Evolutionary conservation across 2,888 invertebrate species (phyloP).

Genomic region (Andrena flavipes): DNA sequence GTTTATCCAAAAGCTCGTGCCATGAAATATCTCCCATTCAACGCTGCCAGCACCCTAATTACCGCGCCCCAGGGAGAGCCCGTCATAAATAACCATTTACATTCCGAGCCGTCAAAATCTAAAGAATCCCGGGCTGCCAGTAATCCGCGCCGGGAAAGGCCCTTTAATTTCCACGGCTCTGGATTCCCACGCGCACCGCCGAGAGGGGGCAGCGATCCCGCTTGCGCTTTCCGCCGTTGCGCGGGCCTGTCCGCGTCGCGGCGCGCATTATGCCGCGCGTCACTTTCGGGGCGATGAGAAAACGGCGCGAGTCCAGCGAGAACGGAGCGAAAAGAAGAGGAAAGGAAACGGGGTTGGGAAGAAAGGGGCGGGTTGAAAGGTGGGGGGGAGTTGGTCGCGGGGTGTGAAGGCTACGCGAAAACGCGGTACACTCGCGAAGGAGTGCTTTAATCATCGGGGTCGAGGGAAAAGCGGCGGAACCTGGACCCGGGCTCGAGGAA

Average conservation of each 20-base stretch:
- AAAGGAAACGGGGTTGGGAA: not conserved
- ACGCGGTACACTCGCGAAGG: constrained; percentile 52
- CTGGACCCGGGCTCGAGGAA: constrained; percentile 41
- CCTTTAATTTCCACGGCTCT: constrained; percentile 34
- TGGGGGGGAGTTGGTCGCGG: constrained; percentile 20
- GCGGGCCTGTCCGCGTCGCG: constrained; percentile 20
- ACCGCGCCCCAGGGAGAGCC: constrained; percentile 2
- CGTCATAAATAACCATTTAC: constrained; percentile 44
- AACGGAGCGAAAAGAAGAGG: not conserved
- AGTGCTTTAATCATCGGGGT: constrained; percentile 63
- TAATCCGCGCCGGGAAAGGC: constrained; percentile 8
- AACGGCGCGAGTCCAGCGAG: constrained; percentile 15
- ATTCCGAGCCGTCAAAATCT: constrained; percentile 16
- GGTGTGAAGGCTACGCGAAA: constrained; percentile 30
- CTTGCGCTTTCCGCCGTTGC: constrained; percentile 12
- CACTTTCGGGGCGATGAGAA: constrained; percentile 47
- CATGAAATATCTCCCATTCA: constrained; percentile 36
- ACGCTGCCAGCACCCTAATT: constrained; percentile 34
- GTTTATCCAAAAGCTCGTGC: not conserved
- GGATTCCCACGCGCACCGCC: constrained; percentile 15
- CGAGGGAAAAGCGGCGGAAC: constrained; percentile 28
- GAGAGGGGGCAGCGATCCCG: not conserved
- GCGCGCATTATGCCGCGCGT: constrained; percentile 49
- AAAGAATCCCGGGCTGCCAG: constrained; percentile 29
- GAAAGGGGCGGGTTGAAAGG: not conserved